Conservation (phyloP, 2,888 invertebrate species). For the Heliconius aoede region DNA sequence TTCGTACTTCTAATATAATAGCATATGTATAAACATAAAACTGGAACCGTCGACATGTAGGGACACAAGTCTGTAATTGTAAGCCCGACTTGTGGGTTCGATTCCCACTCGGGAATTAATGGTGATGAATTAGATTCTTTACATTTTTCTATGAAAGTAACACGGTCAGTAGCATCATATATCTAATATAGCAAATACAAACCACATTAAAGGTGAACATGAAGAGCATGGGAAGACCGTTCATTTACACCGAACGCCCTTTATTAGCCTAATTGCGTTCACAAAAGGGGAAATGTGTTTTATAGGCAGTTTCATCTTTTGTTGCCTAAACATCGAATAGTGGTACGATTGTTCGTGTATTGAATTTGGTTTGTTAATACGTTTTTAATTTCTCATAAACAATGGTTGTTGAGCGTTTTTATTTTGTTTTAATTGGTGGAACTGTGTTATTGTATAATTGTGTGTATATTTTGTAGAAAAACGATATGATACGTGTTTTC, state of each 20-base stretch:
- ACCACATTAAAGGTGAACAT: slow-evolving; percentile 81
- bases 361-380: slow-evolving; percentile 29
- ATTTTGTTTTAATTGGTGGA: not conserved
- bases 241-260: slow-evolving; percentile 73
- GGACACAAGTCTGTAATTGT: too few relatives aligned
- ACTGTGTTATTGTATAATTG: not conserved
- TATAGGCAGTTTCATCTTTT: slow-evolving; percentile 77
- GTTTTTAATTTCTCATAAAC: slow-evolving; percentile 14
- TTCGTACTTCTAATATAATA: slow-evolving; percentile 1
- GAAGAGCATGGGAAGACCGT: slow-evolving; percentile 71
- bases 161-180: slow-evolving; percentile 42
- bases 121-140: too few relatives aligned
- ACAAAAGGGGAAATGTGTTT: slow-evolving; percentile 79
- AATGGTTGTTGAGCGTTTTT: slow-evolving; percentile 17
- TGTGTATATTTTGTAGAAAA: too few relatives aligned
- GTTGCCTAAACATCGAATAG: slow-evolving; percentile 56
- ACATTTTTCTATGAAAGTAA: slow-evolving; percentile 26
- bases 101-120: too few relatives aligned
- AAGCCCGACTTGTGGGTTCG: too few relatives aligned
- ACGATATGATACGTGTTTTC: too few relatives aligned
- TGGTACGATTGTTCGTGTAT: slow-evolving; percentile 42
- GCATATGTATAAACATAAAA: not conserved
- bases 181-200: slow-evolving; percentile 21
- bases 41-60: too few relatives aligned
- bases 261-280: slow-evolving; percentile 81